Evolutionary conservation across 2,888 invertebrate species (phyloP).

Genomic region (Sesia apiformis): DNA sequence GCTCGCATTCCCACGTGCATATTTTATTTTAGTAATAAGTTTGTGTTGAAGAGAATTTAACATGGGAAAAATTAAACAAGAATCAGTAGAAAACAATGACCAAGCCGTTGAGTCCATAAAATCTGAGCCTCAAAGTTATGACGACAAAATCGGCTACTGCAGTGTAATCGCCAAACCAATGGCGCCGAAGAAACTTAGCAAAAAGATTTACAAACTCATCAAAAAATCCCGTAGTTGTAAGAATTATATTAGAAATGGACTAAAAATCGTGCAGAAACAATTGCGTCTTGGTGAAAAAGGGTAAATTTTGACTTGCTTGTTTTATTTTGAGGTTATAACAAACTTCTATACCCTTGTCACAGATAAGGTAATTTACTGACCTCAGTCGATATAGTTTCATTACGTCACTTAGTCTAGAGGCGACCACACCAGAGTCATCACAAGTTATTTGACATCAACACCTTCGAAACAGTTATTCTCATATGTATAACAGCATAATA

Average conservation of each 20-base stretch:
- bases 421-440: too few relatives aligned
- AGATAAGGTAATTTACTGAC: too few relatives aligned
- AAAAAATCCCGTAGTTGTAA: slow-evolving; percentile 92
- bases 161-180: slow-evolving; percentile 92
- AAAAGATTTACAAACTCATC: slow-evolving; percentile 93
- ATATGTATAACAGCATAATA: too few relatives aligned
- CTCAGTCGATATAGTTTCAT: too few relatives aligned
- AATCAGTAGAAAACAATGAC: slow-evolving; percentile 53
- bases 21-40: too few relatives aligned
- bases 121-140: slow-evolving; percentile 79
- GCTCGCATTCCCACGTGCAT: too few relatives aligned
- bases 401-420: too few relatives aligned
- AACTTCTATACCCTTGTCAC: background rate
- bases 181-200: slow-evolving; percentile 91
- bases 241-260: slow-evolving; percentile 85
- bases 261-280: slow-evolving; percentile 94
- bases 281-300: slow-evolving; percentile 94
- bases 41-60: slow-evolving; percentile 6
- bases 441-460: too few relatives aligned
- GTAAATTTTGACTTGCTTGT: slow-evolving; percentile 55
- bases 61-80: slow-evolving; percentile 74
- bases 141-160: slow-evolving; percentile 80
- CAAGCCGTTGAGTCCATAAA: slow-evolving; percentile 59
- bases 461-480: too few relatives aligned
- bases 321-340: slow-evolving; percentile 42